A percentile compares a stretch with the other conserved stretches of the same genome.
Evolutionary conservation across 2,888 invertebrate genomes (phyloP).

Genomic region (Fragum sueziense): DNA sequence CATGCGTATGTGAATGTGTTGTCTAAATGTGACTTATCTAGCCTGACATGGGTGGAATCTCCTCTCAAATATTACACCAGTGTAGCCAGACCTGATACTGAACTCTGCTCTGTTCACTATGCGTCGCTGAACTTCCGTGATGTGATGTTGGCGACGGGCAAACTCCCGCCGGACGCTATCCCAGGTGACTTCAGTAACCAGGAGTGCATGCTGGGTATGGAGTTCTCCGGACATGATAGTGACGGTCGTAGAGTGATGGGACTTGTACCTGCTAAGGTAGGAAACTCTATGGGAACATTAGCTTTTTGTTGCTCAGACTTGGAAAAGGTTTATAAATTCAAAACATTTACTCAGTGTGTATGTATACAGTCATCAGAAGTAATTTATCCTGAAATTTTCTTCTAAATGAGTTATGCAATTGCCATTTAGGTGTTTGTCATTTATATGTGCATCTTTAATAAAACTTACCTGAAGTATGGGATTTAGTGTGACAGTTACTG

Average conservation of each 20-base stretch:
- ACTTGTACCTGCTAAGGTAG: conserved; percentile 80
- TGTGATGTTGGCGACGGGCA: conserved; percentile 98
- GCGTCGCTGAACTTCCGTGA: conserved; percentile 99
- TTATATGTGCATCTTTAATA: too few relatives aligned
- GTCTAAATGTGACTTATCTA: conserved; percentile 95
- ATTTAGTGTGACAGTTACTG: too few relatives aligned
- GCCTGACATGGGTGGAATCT: conserved; percentile 96
- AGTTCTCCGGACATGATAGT: conserved; percentile 93
- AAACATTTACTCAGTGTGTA: too few relatives aligned
- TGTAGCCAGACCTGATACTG: conserved; percentile 81
- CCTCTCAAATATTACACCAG: conserved; percentile 82
- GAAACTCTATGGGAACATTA: too few relatives aligned
- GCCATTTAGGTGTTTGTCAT: too few relatives aligned
- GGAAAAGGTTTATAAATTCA: too few relatives aligned
- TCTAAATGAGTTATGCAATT: too few relatives aligned
- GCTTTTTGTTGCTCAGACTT: too few relatives aligned
- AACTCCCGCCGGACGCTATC: conserved; percentile 97
- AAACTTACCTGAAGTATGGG: too few relatives aligned
- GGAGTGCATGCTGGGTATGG: conserved; percentile 97
- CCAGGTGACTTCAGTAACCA: conserved; percentile 86
- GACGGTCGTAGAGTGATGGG: conserved; percentile 81
- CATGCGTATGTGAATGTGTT: conserved; percentile 98
- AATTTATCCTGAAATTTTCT: too few relatives aligned
- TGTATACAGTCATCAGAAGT: too few relatives aligned
- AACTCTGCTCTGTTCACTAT: conserved; percentile 94